phyloP scores from a whole-genome alignment of 2,888 invertebrate species.

The Iselma pallidipennis region DNA sequence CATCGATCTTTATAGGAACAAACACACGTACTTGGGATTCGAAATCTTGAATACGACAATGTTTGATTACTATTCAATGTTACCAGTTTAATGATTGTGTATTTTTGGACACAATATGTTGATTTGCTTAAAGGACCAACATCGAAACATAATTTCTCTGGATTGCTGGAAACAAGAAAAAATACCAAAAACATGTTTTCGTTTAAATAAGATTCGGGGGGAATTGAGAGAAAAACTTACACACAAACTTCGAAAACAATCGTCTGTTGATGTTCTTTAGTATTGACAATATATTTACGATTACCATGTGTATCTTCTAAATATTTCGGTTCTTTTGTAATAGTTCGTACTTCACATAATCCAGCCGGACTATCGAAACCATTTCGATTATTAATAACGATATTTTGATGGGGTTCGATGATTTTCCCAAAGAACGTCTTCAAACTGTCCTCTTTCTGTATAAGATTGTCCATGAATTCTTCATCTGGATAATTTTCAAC shows the following conservation, averaged over 20 bases:
- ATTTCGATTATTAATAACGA: neutral
- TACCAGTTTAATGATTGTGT: slow-evolving; percentile 57
- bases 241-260: slow-evolving; percentile 23
- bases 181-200: neutral
- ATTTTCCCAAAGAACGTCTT: slow-evolving; percentile 17
- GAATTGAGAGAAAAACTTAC: slow-evolving; percentile 8
- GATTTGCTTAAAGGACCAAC: slow-evolving; percentile 48
- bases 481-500: slow-evolving; percentile 19
- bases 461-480: slow-evolving; percentile 2
- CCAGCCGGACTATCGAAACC: neutral
- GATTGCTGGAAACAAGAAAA: slow-evolving; percentile 2
- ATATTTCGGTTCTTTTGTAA: slow-evolving; percentile 8
- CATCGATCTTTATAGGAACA: slow-evolving; percentile 51
- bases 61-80: slow-evolving; percentile 55
- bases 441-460: slow-evolving; percentile 2
- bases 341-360: neutral
- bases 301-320: slow-evolving; percentile 15
- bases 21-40: slow-evolving; percentile 71
- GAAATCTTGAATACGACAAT: slow-evolving; percentile 56
- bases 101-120: slow-evolving; percentile 59
- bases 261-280: slow-evolving; percentile 14
- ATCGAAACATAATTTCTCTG: slow-evolving; percentile 1
- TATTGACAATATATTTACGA: slow-evolving; percentile 18
- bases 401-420: neutral
- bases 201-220: no score